phyloP scores from a whole-genome alignment of 2,113 vertebrate species.

The Seriola rivoliana region DNA sequence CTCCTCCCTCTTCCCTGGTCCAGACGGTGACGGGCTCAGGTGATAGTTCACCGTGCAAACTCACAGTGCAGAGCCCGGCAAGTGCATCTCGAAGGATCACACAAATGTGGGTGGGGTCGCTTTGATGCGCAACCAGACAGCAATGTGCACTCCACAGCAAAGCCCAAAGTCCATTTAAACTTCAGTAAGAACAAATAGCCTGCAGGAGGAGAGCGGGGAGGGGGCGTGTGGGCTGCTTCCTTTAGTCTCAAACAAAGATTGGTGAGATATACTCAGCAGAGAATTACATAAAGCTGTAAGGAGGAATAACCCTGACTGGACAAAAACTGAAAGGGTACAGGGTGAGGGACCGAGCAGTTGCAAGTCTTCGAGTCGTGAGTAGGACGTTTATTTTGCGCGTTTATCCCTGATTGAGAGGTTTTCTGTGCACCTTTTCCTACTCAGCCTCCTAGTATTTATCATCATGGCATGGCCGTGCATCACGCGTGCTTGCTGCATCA shows the following conservation, averaged over 20 bases:
- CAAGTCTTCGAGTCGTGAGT: slow-evolving; percentile 63
- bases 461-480: slow-evolving; percentile 98
- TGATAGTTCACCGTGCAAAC: slow-evolving; percentile 73
- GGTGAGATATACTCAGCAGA: slow-evolving; percentile 26
- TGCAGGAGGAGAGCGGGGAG: slow-evolving; percentile 38
- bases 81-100: slow-evolving; percentile 66
- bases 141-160: slow-evolving; percentile 61
- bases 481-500: slow-evolving; percentile 97
- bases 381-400: slow-evolving; percentile 45
- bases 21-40: slow-evolving; percentile 79
- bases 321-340: slow-evolving; percentile 26
- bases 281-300: slow-evolving; percentile 22
- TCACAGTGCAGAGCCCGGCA: slow-evolving; percentile 62
- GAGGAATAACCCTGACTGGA: slow-evolving; percentile 47
- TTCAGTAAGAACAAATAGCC: slow-evolving; percentile 42
- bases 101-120: slow-evolving; percentile 81
- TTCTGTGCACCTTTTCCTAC: slow-evolving; percentile 6
- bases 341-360: slow-evolving; percentile 19
- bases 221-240: slow-evolving; percentile 38
- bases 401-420: slow-evolving; percentile 7
- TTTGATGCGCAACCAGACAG: slow-evolving; percentile 74
- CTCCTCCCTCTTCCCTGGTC: slow-evolving; percentile 61
- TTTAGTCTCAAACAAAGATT: slow-evolving; percentile 10
- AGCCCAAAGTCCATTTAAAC: slow-evolving; percentile 59
- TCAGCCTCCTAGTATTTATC: slow-evolving; percentile 15